Evolutionary conservation across 2,797 vertebrate species (phyloP), one percentile per base, ranked within the genome.

Genomic region (Pelochelys cantorii): DNA sequence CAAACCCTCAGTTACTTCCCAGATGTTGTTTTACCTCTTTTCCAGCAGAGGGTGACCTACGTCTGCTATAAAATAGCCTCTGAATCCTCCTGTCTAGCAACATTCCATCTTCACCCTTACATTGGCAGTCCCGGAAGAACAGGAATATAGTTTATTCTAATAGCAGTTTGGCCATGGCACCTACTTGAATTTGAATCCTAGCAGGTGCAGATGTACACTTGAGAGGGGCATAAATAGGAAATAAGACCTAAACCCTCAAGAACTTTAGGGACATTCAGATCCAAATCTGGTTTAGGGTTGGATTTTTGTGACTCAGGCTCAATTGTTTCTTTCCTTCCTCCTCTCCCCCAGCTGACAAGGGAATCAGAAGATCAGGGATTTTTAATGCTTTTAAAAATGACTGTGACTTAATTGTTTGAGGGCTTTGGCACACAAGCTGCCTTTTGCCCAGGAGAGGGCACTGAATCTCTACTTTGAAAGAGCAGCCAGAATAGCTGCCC

Each of bases 391-490:
- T 77, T 1, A 1, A 3, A n/a, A 79, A 54, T 48, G 54, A 2
- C 25, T 2, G 71, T 68, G 2, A 55, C 3, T 53, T 34, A 23
- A 23, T 5, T 17, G 1, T 11, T 27, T 3, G 17, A 18, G 54
- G 15, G 37, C 18, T 59, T 83, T 29, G 11, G 25, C n/a, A 8
- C 74, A 25, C 7, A 4, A 79, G 75, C 84, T 57, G 4, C 92
- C 34, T 29, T 15, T 8, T 14, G 11, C 86, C 81, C 96, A 71
- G 96, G 95, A 97, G 95, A 91, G 95, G 95, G 96, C 86, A 85
- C 68, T 84, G 87, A 37, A 6, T 3, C 5, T 13, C 68, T 68
- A 79, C 60, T 68, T 52, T 56, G 54, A 27, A 42, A 53, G 11
- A 62, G 7, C 37, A 7, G 29, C 37, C 2, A 42, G 11, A 14